phyloP scores from a whole-genome alignment of 1,140 invertebrate genomes.

The Drosophila insularis region DNA sequence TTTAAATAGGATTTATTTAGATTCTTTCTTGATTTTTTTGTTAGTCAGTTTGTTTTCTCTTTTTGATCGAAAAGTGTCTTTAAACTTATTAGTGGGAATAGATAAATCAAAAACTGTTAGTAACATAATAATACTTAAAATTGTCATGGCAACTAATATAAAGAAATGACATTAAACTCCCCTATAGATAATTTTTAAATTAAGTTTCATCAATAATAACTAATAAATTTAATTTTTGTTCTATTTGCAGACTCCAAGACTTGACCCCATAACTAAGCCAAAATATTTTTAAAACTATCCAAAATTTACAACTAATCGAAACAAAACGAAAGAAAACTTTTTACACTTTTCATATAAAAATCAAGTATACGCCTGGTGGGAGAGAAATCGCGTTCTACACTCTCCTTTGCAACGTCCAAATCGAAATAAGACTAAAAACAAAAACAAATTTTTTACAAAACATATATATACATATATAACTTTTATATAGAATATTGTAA shows the following conservation, averaged over 20 bases:
- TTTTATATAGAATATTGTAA: conserved; percentile 36
- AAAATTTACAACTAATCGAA: conserved; percentile 27
- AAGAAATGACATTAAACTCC: too few relatives aligned
- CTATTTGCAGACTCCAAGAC: conserved; percentile 54
- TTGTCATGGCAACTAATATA: too few relatives aligned
- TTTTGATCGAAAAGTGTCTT: too few relatives aligned
- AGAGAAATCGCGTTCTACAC: conserved; percentile 31
- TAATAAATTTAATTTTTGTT: neutral
- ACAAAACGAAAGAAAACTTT: conserved; percentile 29
- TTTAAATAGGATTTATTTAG: too few relatives aligned
- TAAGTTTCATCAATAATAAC: too few relatives aligned
- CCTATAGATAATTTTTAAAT: too few relatives aligned
- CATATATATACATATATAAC: conserved; percentile 22
- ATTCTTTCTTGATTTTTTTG: too few relatives aligned
- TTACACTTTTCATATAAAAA: conserved; percentile 32
- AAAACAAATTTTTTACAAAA: conserved; percentile 23
- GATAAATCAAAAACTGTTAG: too few relatives aligned
- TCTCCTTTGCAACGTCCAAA: conserved; percentile 44
- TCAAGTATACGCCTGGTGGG: conserved; percentile 35
- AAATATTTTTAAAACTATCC: conserved; percentile 45
- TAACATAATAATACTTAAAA: too few relatives aligned
- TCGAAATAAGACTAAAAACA: conserved; percentile 33
- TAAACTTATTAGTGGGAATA: too few relatives aligned
- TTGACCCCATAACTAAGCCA: conserved; percentile 43
- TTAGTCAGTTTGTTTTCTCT: too few relatives aligned